Base-by-base conservation (phyloP, 1,140 invertebrate genomes). In the Lamellibrachia luymesi region DNA sequence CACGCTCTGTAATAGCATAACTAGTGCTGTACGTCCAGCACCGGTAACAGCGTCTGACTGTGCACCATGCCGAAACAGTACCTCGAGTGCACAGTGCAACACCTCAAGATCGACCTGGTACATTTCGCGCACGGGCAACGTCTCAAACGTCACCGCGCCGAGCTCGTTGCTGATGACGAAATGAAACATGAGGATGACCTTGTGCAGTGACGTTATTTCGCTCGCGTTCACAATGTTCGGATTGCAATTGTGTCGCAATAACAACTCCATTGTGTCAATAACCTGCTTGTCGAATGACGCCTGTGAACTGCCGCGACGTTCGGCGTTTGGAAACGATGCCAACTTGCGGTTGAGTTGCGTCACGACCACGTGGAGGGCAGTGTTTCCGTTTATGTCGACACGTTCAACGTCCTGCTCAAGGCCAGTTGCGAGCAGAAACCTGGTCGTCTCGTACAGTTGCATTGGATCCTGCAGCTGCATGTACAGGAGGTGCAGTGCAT, bases 231-330 rank as follows among this genome's bases (percentile, higher is more conserved):
- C 89, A 49, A 95, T 92, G 13, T 94, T 92, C 17, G 95, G 95
- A 93, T 96, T 95, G 10, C 95, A 95, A 93, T 96, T 96, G 92
- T 95, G 95, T 93, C 94, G 92, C 13, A 96, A 93, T 22, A 96
- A 94, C 10, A 95, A 90, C 50, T 94, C 93, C 8, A 96, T 92
- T 0, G 94, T 94, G n/a, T 94, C 38, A 51, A 96, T 80, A 50
- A 95, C 95, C 93, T 96, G 95, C 50, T 95, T 89, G 92, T 96
- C 95, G 92, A 96, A 96, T 92, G 94, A 94, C 8, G 93, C 92
- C 92, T 96, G 95, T n/a, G 95, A 91, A 80, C 94, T 92, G 10
- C 93, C 91, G 22, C 94, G 64, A 49, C 25, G 17, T 13, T 56
- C 49, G 51, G 38, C 50, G 22, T 56, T 51, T 4, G 50, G 90